These are phyloP conservation scores for Oasisia sp. DNA, from an alignment of 2,888 invertebrate genomes.

Conservation along the genomic window DNA sequence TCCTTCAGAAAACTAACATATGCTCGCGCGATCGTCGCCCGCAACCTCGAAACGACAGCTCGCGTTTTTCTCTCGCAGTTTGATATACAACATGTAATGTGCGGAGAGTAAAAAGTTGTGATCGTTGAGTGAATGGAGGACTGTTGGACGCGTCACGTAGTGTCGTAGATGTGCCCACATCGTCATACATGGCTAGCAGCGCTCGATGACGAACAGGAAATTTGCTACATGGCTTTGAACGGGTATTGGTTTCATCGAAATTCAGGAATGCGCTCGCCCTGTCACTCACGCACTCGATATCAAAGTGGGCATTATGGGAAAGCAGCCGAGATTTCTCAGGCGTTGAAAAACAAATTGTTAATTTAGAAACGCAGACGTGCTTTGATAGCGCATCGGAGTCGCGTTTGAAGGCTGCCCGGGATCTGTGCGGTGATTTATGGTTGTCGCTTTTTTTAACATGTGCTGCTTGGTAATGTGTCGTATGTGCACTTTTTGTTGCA, in stretches of 20 bases:
- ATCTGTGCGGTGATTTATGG: neutral
- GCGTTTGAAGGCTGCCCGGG: neutral
- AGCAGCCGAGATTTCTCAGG: constrained; percentile 2
- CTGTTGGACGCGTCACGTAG: neutral
- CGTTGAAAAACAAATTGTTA: constrained; percentile 17
- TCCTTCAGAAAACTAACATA: neutral
- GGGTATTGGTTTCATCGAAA: neutral
- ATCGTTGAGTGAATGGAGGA: neutral
- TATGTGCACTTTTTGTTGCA: neutral
- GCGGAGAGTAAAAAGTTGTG: neutral
- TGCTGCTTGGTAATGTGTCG: neutral
- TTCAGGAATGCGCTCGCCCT: neutral
- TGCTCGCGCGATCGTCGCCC: neutral
- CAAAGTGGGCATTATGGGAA: constrained; percentile 3
- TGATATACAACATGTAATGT: neutral
- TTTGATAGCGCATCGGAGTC: neutral
- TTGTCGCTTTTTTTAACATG: neutral
- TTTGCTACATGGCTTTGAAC: neutral
- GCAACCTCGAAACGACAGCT: neutral
- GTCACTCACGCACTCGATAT: constrained; percentile 4
- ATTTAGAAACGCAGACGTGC: neutral
- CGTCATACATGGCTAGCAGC: neutral
- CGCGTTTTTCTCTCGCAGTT: neutral
- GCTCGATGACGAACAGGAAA: neutral
- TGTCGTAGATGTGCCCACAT: neutral